Conservation (phyloP, 2,113 vertebrate genomes). For the Danio rerio region DNA sequence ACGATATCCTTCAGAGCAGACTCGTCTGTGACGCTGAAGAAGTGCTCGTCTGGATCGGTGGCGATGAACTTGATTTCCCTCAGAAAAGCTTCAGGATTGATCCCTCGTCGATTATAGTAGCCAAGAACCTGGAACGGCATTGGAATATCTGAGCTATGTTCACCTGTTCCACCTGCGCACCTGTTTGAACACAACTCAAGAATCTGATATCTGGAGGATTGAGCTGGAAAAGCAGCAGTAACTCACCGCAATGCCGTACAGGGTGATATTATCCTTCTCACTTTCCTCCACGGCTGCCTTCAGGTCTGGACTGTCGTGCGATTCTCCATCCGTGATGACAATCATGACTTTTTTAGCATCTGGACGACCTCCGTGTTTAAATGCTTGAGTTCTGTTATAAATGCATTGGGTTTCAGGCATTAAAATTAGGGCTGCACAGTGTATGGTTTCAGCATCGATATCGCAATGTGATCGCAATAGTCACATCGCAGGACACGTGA, state of each 20-base stretch:
- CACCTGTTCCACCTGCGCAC: not conserved
- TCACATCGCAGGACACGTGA: too few relatives aligned
- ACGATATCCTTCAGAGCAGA: conserved; percentile 94
- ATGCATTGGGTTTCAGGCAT: not conserved
- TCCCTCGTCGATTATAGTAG: conserved; percentile 93
- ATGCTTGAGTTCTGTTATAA: conserved; percentile 78
- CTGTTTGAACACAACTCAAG: not conserved
- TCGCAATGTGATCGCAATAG: too few relatives aligned
- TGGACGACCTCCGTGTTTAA: conserved; percentile 87
- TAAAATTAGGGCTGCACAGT: too few relatives aligned
- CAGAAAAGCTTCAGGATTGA: conserved; percentile 91
- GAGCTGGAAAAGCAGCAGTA: not conserved
- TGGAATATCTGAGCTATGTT: conserved; percentile 12
- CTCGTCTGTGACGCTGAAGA: conserved; percentile 95
- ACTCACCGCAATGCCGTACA: conserved; percentile 95
- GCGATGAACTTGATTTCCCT: conserved; percentile 96
- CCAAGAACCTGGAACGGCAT: conserved; percentile 85
- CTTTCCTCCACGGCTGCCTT: conserved; percentile 86
- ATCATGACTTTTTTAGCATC: conserved; percentile 97
- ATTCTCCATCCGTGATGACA: conserved; percentile 96
- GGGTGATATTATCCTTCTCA: conserved; percentile 90
- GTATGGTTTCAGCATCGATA: too few relatives aligned
- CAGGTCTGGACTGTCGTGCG: conserved; percentile 92
- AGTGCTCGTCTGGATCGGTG: conserved; percentile 93
- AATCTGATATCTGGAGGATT: not conserved